Evolutionary conservation across 2,888 invertebrate species (phyloP).

Genomic region (Endotricha flammealis): DNA sequence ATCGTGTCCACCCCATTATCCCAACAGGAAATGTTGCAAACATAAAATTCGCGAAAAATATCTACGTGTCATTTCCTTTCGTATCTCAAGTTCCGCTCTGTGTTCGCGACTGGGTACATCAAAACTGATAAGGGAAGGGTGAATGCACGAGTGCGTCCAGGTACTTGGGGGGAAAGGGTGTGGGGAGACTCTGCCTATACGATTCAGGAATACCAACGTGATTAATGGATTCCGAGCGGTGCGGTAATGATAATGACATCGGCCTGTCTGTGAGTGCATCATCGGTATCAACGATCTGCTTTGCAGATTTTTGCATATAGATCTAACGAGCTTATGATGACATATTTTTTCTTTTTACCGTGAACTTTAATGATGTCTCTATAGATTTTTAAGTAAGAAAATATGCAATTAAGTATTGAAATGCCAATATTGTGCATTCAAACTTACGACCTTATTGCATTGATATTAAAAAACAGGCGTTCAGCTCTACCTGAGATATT

Average conservation of each 20-base stretch:
- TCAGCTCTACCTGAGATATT: no score
- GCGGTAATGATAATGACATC: constrained; percentile 74
- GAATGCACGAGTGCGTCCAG: constrained; percentile 74
- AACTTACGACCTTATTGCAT: no score
- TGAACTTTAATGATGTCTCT: no score
- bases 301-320: constrained; percentile 51
- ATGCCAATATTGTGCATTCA: no score
- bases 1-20: constrained; percentile 13
- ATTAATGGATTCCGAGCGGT: constrained; percentile 69
- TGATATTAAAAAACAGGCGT: no score
- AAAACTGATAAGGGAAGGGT: constrained; percentile 73
- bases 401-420: no score
- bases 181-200: constrained; percentile 35
- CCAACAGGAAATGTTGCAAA: constrained; percentile 14
- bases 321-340: constrained; percentile 22
- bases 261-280: constrained; percentile 58
- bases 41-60: constrained; percentile 12
- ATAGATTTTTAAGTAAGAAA: no score
- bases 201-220: constrained; percentile 68
- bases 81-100: constrained; percentile 47
- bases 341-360: constrained; percentile 1
- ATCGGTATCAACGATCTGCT: constrained; percentile 54
- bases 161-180: constrained; percentile 48
- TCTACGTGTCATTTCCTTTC: constrained; percentile 41
- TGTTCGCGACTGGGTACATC: constrained; percentile 53